These are phyloP conservation scores for Phainopepla nitens DNA, from an alignment of 2,113 vertebrate species.

Conservation along the genomic window DNA sequence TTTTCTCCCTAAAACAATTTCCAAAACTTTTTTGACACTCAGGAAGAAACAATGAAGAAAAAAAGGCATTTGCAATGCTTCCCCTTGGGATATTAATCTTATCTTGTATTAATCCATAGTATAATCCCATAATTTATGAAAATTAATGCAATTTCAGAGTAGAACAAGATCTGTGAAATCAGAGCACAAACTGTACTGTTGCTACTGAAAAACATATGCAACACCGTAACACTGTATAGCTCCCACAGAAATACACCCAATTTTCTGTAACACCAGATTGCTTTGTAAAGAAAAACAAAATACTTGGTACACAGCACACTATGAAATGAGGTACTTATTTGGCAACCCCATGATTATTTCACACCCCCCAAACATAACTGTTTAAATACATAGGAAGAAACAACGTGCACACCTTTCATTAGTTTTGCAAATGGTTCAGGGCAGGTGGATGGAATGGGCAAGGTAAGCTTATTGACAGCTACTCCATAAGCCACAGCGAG, in stretches of 20 bases:
- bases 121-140: neutral
- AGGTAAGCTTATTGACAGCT: conserved; percentile 93
- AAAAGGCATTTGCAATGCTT: neutral
- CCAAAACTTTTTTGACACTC: neutral
- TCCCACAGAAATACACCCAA: neutral
- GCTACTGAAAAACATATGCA: neutral
- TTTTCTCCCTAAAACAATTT: neutral
- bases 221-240: neutral
- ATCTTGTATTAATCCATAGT: neutral
- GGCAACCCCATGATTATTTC: neutral
- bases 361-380: neutral
- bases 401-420: conserved; percentile 86
- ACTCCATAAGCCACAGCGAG: conserved; percentile 94
- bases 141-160: neutral
- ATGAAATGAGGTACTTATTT: neutral
- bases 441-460: conserved; percentile 95
- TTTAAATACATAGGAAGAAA: neutral
- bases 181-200: neutral
- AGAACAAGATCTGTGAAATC: neutral
- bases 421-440: conserved; percentile 94
- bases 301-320: neutral
- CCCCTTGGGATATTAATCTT: neutral
- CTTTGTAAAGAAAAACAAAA: neutral
- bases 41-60: neutral
- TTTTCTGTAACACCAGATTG: neutral